Conservation (phyloP, 2,797 vertebrate species). For the Cryptoblepharus egeriae region DNA sequence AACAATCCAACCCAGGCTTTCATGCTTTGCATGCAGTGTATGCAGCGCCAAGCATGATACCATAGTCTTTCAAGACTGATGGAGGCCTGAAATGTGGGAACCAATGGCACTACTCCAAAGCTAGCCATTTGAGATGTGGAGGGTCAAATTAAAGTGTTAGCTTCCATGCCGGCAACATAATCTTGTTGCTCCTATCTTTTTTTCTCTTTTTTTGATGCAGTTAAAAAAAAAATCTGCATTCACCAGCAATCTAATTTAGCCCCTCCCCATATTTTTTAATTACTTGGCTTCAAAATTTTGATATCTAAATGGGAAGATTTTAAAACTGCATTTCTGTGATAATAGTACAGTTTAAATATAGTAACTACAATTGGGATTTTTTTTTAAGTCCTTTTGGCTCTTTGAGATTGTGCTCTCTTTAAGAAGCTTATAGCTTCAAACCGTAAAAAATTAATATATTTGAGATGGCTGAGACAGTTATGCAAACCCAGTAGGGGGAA, state of each 20-base stretch:
- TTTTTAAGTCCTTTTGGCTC: slow-evolving; percentile 62
- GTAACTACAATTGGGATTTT: slow-evolving; percentile 54
- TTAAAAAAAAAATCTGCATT: slow-evolving; percentile 41
- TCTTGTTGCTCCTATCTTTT: slow-evolving; percentile 28
- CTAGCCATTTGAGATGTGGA: neutral
- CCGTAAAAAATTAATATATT: slow-evolving; percentile 49
- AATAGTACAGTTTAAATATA: slow-evolving; percentile 79
- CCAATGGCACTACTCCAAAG: neutral
- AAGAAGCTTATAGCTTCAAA: slow-evolving; percentile 65
- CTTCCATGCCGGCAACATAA: slow-evolving; percentile 38
- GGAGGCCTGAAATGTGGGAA: too few species aligned
- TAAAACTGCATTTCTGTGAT: slow-evolving; percentile 70
- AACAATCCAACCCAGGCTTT: too few species aligned
- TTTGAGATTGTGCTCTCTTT: slow-evolving; percentile 72
- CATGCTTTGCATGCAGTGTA: too few species aligned
- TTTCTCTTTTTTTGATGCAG: slow-evolving; percentile 57
- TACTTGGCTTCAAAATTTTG: slow-evolving; percentile 66
- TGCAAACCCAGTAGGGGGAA: slow-evolving; percentile 42
- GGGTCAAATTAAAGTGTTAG: slow-evolving; percentile 42
- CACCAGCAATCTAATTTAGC: slow-evolving; percentile 54
- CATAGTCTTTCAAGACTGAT: too few species aligned
- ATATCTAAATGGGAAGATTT: slow-evolving; percentile 66
- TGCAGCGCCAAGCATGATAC: too few species aligned
- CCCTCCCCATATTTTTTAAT: neutral
- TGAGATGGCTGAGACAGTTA: slow-evolving; percentile 30